Evolutionary conservation across 2,797 vertebrate genomes (phyloP).

Genomic region (Chloroceryle amazona): DNA sequence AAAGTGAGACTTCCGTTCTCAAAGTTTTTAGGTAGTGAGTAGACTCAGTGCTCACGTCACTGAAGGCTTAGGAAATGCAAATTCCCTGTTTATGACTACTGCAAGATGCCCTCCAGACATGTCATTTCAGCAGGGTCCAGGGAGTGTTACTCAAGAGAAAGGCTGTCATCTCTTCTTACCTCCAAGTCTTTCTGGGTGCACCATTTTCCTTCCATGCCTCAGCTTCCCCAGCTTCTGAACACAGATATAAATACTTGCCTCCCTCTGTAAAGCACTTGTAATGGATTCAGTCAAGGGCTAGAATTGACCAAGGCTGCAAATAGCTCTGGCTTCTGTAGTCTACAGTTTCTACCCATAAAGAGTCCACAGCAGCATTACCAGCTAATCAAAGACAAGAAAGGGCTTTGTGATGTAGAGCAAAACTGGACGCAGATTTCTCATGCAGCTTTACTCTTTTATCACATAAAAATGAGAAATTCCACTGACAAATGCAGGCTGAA

Average conservation of each 20-base stretch:
- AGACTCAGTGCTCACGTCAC: not conserved
- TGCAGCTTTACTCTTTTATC: not conserved
- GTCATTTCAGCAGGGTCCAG: not conserved
- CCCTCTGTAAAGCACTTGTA: not conserved
- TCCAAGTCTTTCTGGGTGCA: not conserved
- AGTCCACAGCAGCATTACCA: not conserved
- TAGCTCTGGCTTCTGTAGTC: not conserved
- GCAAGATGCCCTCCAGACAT: not conserved
- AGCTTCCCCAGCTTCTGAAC: not conserved
- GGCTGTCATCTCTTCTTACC: not conserved
- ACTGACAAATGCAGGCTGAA: not conserved
- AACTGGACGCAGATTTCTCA: not conserved
- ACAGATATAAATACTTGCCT: not conserved
- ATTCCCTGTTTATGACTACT: not conserved
- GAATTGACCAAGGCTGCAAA: not conserved
- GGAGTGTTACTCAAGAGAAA: not conserved
- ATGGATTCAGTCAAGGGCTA: not conserved
- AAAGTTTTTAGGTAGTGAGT: not conserved
- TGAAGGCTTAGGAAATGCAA: not conserved
- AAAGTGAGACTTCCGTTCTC: not conserved
- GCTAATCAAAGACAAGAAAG: not conserved
- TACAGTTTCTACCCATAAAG: not conserved
- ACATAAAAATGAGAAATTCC: not conserved
- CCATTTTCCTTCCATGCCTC: fast-evolving
- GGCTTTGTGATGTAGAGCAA: not conserved